phyloP scores from a whole-genome alignment of 1,140 invertebrate species.

The Drosophila cardini region DNA sequence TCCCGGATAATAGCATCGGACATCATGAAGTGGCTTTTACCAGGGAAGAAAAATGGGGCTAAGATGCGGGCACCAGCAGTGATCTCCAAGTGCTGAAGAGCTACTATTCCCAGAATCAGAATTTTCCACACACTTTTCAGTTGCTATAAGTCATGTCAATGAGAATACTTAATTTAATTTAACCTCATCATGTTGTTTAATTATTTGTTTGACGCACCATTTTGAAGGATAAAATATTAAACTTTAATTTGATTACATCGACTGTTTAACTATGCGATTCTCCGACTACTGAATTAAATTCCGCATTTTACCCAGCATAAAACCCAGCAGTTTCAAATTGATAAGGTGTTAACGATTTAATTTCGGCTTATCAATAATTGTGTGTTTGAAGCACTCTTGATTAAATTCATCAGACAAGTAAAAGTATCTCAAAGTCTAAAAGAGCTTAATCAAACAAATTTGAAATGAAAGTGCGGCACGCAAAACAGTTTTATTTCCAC shows the following conservation, averaged over 20 bases:
- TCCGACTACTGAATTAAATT: not conserved
- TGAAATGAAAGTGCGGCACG: too few relatives aligned
- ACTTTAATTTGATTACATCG: not conserved
- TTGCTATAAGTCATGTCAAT: slow-evolving; percentile 67
- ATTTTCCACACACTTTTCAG: slow-evolving; percentile 48
- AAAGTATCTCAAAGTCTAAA: too few relatives aligned
- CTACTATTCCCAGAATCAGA: slow-evolving; percentile 40
- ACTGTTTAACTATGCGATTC: not conserved
- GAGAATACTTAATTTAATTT: not conserved
- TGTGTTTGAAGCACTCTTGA: too few relatives aligned
- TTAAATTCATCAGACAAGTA: too few relatives aligned
- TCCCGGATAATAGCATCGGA: slow-evolving; percentile 64
- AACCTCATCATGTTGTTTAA: not conserved
- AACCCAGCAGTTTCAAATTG: too few relatives aligned
- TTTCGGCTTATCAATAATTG: too few relatives aligned
- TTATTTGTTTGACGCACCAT: slow-evolving; percentile 1
- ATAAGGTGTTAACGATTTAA: too few relatives aligned
- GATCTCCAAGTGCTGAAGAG: slow-evolving; percentile 47
- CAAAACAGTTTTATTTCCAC: too few relatives aligned
- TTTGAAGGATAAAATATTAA: not conserved
- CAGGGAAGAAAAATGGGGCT: slow-evolving; percentile 71
- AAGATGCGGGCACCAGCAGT: slow-evolving; percentile 51
- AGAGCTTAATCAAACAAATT: too few relatives aligned
- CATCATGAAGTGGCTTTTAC: slow-evolving; percentile 81
- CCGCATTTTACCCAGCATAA: not conserved